Evolutionary conservation across 2,888 invertebrate genomes (phyloP).

Genomic region (Heterodera filipjevi): DNA sequence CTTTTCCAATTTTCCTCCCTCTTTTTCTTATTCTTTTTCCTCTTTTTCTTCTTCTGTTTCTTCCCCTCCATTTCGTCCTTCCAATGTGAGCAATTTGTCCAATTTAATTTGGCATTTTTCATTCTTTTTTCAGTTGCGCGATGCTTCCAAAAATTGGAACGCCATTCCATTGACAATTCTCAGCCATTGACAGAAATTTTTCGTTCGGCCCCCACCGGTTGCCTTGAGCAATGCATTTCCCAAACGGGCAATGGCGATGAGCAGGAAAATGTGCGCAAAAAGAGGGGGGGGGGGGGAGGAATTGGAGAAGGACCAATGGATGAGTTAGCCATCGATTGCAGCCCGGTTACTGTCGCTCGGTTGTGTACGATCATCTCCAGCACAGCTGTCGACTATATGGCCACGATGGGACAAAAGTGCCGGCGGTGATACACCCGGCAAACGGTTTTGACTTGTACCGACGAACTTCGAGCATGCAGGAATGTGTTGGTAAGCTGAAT

Average conservation of each 20-base stretch:
- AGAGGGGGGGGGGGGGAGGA: neutral
- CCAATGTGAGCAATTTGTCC: neutral
- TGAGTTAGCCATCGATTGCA: slow-evolving; percentile 29
- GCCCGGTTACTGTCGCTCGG: slow-evolving; percentile 51
- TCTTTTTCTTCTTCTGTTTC: neutral
- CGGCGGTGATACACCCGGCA: slow-evolving; percentile 55
- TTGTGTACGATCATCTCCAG: slow-evolving; percentile 57
- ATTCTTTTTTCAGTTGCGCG: slow-evolving; percentile 44
- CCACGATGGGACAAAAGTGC: slow-evolving; percentile 53
- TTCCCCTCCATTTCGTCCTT: neutral
- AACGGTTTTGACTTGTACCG: slow-evolving; percentile 57
- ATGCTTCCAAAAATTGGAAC: slow-evolving; percentile 53
- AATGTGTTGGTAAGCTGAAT: slow-evolving; percentile 50
- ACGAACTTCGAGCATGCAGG: slow-evolving; percentile 51
- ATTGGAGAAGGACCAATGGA: slow-evolving; percentile 21
- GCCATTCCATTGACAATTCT: slow-evolving; percentile 58
- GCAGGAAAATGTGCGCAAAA: slow-evolving; percentile 12
- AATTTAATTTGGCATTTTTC: neutral
- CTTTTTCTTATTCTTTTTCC: neutral
- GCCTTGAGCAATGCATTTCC: slow-evolving; percentile 49
- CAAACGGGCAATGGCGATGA: slow-evolving; percentile 44
- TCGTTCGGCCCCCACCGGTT: slow-evolving; percentile 51
- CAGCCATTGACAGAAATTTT: slow-evolving; percentile 57
- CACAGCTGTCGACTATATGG: slow-evolving; percentile 59
- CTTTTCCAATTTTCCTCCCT: neutral